Conservation (phyloP, 2,888 invertebrate genomes). For the Metacarcinus magister region DNA sequence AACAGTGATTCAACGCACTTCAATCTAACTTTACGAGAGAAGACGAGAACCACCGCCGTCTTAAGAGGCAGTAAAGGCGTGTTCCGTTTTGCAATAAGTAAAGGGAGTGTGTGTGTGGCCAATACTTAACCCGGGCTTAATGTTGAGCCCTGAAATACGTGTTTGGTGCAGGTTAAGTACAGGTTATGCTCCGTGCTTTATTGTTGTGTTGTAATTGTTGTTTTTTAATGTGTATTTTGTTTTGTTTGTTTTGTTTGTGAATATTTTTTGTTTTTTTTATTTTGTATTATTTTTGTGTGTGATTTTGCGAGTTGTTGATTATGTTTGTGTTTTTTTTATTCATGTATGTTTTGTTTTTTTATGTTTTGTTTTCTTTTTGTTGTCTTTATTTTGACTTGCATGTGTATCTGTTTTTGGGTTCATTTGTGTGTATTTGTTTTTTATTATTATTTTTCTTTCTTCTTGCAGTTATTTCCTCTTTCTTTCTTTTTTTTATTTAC, state of each 20-base stretch:
- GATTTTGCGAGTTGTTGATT: no score
- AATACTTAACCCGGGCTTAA: constrained; percentile 56
- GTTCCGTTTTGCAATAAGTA: constrained; percentile 73
- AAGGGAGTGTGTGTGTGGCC: constrained; percentile 62
- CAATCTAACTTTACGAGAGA: constrained; percentile 66
- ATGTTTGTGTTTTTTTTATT: no score
- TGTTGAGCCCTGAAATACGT: neutral
- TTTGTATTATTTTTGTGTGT: neutral
- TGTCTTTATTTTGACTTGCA: no score
- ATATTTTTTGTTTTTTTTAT: no score
- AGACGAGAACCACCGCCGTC: constrained; percentile 53
- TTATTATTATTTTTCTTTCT: no score
- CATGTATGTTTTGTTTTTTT: no score
- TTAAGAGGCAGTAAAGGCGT: constrained; percentile 63
- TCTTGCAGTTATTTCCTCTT: no score
- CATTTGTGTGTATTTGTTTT: no score
- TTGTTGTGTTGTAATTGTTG: neutral
- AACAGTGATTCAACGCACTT: neutral
- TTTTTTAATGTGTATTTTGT: neutral
- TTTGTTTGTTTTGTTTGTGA: no score
- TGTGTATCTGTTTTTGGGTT: no score
- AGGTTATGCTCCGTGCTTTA: neutral
- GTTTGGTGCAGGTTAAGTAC: neutral
- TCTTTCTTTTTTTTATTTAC: no score
- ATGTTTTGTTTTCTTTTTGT: no score